Percentiles rank a stretch among this genome's conserved stretches.
Conservation (phyloP, 2,113 vertebrate genomes). For the Lota lota region DNA sequence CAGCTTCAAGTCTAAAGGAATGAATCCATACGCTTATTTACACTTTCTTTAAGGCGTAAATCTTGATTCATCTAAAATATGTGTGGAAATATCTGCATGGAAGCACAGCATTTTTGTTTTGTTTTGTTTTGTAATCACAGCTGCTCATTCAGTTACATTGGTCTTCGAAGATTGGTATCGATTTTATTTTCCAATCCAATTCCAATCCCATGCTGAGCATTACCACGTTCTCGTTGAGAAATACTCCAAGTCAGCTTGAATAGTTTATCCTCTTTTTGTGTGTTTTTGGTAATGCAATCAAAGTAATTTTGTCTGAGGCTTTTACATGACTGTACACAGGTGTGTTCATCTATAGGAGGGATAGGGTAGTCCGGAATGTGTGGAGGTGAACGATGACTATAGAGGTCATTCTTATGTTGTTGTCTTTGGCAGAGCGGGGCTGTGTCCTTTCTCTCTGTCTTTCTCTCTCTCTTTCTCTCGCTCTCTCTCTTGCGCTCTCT, state of each 20-base stretch:
- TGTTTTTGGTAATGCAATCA: too few relatives aligned
- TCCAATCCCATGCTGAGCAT: constrained; percentile 61
- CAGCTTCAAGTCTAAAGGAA: constrained; percentile 57
- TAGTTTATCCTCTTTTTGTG: too few relatives aligned
- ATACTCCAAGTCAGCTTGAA: background rate
- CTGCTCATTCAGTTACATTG: constrained; percentile 52
- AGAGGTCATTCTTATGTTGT: too few relatives aligned
- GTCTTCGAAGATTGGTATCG: constrained; percentile 21
- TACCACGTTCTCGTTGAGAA: constrained; percentile 49
- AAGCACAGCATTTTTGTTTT: constrained; percentile 41
- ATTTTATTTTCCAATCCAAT: constrained; percentile 3
- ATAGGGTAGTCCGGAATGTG: too few relatives aligned
- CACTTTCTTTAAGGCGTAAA: constrained; percentile 60
- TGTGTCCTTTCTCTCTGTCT: constrained; percentile 22
- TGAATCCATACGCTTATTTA: constrained; percentile 69
- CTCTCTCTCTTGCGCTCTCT: too few relatives aligned
- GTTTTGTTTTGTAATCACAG: constrained; percentile 24
- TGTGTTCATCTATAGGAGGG: constrained; percentile 24
- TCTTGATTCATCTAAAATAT: constrained; percentile 59
- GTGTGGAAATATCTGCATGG: constrained; percentile 45
- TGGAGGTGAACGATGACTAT: too few relatives aligned
- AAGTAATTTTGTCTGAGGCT: too few relatives aligned
- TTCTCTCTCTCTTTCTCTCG: too few relatives aligned
- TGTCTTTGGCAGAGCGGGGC: too few relatives aligned
- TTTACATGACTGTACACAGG: background rate